Conservation (phyloP, 23 tunicate genomes). For the Ciona savignyi region DNA sequence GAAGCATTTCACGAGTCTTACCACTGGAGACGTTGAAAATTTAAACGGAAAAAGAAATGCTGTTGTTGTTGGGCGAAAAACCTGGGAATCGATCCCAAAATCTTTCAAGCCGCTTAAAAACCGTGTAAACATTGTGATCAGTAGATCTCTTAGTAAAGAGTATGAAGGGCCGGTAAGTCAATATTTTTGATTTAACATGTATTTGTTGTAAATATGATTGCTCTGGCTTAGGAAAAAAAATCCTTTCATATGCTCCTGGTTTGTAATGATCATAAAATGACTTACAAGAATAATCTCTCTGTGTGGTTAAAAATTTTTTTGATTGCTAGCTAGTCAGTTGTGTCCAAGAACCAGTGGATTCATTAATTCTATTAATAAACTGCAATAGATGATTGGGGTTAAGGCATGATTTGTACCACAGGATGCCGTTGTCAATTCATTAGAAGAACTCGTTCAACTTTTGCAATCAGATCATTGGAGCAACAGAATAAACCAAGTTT, state of each 20-base stretch:
- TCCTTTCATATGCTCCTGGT: not conserved
- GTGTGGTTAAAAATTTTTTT: too few species aligned
- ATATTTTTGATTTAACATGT: not conserved
- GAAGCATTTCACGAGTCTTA: not conserved
- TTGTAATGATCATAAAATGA: too few species aligned
- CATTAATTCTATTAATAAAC: too few species aligned
- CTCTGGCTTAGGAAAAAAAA: too few species aligned
- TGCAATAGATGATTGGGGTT: too few species aligned
- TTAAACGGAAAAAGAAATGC: conserved; percentile 80
- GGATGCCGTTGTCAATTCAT: conserved; percentile 61
- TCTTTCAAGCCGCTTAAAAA: conserved; percentile 40
- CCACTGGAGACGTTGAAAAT: conserved; percentile 25
- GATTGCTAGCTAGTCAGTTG: too few species aligned
- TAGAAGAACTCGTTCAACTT: conserved; percentile 38
- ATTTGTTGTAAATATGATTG: too few species aligned
- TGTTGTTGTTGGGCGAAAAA: conserved; percentile 83
- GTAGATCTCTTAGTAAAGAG: conserved; percentile 16
- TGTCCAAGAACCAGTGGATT: too few species aligned
- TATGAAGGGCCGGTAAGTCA: conserved; percentile 22
- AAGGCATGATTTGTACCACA: too few species aligned
- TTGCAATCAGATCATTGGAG: conserved; percentile 46
- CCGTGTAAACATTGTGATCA: conserved; percentile 62
- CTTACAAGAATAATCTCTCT: too few species aligned
- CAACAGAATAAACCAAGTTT: conserved; percentile 67
- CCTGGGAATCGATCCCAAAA: conserved; percentile 55